Conservation (phyloP, 2,113 vertebrate species). For the Indicator indicator region DNA sequence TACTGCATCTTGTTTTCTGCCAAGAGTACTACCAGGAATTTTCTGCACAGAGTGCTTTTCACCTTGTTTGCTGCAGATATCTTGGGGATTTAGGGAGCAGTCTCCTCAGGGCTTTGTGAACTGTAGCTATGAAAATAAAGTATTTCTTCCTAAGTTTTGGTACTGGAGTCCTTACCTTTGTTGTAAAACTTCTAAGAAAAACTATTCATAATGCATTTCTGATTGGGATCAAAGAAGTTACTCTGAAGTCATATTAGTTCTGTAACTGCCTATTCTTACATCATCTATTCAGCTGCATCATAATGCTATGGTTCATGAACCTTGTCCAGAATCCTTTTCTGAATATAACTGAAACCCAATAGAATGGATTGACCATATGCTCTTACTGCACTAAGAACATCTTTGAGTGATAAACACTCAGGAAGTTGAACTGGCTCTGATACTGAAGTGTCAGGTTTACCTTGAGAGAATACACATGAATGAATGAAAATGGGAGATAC, state of each 20-base stretch:
- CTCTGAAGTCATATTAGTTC: not conserved
- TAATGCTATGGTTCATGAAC: not conserved
- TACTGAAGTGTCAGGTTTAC: not conserved
- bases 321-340: not conserved
- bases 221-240: not conserved
- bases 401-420: not conserved
- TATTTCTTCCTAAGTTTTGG: not conserved
- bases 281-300: not conserved
- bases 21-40: not conserved
- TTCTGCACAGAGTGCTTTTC: not conserved
- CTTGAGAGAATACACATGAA: not conserved
- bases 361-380: not conserved
- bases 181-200: conserved; percentile 12
- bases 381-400: not conserved
- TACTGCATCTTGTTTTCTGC: not conserved
- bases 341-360: not conserved
- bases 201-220: conserved; percentile 4
- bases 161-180: conserved; percentile 8
- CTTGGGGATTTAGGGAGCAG: not conserved
- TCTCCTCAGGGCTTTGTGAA: not conserved
- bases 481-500: not conserved
- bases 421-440: not conserved
- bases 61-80: not conserved
- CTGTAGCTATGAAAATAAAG: conserved; percentile 6
- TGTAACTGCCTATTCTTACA: not conserved